Base-by-base conservation (phyloP, 2,888 invertebrate species). In the Andrena marginata region DNA sequence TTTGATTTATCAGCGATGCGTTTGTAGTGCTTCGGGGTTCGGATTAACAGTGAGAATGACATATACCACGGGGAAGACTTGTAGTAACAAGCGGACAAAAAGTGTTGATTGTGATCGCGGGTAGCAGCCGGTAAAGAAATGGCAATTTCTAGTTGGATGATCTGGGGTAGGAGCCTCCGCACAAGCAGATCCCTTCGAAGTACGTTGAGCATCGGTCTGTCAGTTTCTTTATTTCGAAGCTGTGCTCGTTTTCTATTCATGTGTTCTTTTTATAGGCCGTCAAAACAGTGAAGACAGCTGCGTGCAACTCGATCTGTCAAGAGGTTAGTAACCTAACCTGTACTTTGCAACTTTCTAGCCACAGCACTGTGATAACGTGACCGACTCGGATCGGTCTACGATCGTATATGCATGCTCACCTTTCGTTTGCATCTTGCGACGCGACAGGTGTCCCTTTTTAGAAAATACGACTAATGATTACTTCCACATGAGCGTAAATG, bases 281-380 rank as follows among this genome's bases (percentile, higher is more conserved):
- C 92, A 92, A 64, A 93, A 94, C 91, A 95, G 94, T 91, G 96
- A 96, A 94, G 97, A 97, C 94, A 95, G 95, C 93, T 96, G 92
- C 88, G 94, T 95, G 80, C 94, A 95, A 89, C 93, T 95, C 85
- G 95, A 95, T 92, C 93, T 95, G 90, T 94, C 94, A 91, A 94
- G 94, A 94, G 95, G 95, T 95, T 93, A 91, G 92, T 89, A 88
- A 87, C 90, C 88, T 92, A 92, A 92, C 92, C 92, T 93, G 75
- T 33, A 77, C 71, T 33, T 90, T 93, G 67, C 29, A 71, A 72
- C 59, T 56, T 78, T 80, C 26, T 56, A 70, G 16, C 35, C 29
- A 33, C 31, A 69, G 20, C 23, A 76, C 23, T 75, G 51, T 49
- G 42, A 65, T 81, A 77, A 72, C 54, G 67, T 60, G 63, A 65